Evolutionary conservation across 1,140 invertebrate genomes (phyloP).

Genomic region (Plectus sambesii): DNA sequence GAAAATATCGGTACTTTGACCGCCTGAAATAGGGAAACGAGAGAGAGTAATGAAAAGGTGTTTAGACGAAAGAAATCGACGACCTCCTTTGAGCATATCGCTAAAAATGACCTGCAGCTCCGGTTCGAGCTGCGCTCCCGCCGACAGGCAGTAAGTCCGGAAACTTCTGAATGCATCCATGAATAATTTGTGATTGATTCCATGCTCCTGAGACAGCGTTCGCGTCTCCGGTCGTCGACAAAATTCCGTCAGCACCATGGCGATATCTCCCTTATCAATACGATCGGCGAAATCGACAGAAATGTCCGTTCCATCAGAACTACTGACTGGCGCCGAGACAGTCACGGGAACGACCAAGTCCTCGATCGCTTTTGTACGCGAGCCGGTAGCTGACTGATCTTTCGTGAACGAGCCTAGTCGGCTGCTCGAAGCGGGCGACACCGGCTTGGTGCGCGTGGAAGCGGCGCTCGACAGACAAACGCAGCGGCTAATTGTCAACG

Average conservation of each 20-base stretch:
- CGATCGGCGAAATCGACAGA: too few species aligned
- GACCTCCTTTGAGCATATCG: conserved; percentile 62
- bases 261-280: conserved; percentile 30
- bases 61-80: conserved; percentile 28
- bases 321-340: too few species aligned
- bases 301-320: too few species aligned
- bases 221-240: conserved; percentile 60
- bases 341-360: not conserved
- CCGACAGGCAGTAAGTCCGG: conserved; percentile 71
- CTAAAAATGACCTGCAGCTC: conserved; percentile 81
- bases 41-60: conserved; percentile 2
- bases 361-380: not conserved
- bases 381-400: too few species aligned
- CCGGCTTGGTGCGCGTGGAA: too few species aligned
- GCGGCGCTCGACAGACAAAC: too few species aligned
- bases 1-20: conserved; percentile 66
- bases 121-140: conserved; percentile 55
- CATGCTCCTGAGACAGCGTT: conserved; percentile 36
- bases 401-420: too few species aligned
- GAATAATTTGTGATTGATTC: conserved; percentile 54
- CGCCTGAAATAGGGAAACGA: conserved; percentile 17
- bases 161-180: conserved; percentile 79
- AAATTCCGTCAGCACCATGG: conserved; percentile 66
- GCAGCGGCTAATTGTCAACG: too few species aligned
- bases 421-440: too few species aligned